Conservation (phyloP, 2,797 vertebrate species). For the Myotis findleyi region DNA sequence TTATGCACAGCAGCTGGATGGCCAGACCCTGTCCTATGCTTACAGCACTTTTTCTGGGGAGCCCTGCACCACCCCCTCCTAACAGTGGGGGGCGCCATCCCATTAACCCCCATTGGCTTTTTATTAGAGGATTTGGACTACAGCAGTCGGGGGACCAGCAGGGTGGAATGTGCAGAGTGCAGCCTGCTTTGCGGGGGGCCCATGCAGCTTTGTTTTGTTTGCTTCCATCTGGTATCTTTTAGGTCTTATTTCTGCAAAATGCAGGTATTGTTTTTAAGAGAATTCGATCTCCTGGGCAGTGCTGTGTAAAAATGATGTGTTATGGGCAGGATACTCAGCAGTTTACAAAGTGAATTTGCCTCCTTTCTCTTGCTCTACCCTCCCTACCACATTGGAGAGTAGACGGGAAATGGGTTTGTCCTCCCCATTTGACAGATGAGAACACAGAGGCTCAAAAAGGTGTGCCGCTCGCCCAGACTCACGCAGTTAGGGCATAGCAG, state of each 20-base stretch:
- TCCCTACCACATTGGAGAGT: not conserved
- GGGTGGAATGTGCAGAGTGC: not conserved
- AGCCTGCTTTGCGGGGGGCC: not conserved
- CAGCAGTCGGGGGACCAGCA: not conserved
- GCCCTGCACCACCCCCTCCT: not conserved
- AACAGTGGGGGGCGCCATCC: not conserved
- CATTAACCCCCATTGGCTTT: not conserved
- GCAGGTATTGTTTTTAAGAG: conserved; percentile 26
- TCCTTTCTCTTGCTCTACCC: not conserved
- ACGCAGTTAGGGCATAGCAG: not conserved
- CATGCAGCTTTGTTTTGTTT: not conserved
- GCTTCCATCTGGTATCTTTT: conserved; percentile 54
- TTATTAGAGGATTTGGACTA: not conserved
- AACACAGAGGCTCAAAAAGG: not conserved
- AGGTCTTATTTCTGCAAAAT: not conserved
- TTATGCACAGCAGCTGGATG: not conserved
- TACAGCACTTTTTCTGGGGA: not conserved
- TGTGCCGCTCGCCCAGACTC: not conserved
- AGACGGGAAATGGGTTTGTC: not conserved
- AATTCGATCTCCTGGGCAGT: not conserved
- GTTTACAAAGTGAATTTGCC: not conserved
- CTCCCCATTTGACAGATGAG: not conserved
- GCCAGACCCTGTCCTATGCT: not conserved
- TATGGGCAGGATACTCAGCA: not conserved
- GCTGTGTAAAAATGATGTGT: conserved; percentile 18